Conservation (phyloP, 1,140 invertebrate genomes). For the Lasaia peninsularis region DNA sequence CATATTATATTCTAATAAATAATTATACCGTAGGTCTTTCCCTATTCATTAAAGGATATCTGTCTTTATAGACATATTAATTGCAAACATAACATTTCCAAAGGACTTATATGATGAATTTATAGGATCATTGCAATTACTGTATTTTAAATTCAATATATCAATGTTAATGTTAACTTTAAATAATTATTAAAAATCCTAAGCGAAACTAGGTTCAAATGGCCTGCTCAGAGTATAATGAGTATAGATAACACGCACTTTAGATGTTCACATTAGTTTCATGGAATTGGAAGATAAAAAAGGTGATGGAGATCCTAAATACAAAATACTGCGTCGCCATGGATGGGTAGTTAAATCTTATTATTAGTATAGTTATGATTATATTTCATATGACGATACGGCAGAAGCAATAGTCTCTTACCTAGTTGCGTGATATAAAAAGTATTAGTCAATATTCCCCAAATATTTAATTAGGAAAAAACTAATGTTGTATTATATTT, state of each 20-base stretch:
- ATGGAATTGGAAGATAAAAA: too few species aligned
- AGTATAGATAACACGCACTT: not conserved
- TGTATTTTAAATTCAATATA: not conserved
- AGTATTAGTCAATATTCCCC: too few species aligned
- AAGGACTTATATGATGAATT: conserved; percentile 2
- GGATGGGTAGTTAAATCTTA: too few species aligned
- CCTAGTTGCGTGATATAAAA: too few species aligned
- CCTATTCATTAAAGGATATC: conserved; percentile 2
- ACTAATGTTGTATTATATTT: too few species aligned
- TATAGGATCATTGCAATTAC: not conserved
- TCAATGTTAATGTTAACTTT: not conserved
- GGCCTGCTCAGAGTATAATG: not conserved
- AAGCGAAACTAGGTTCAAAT: not conserved
- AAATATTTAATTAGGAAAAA: too few species aligned
- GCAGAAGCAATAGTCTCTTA: too few species aligned
- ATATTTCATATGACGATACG: too few species aligned
- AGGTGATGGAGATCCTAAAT: too few species aligned
- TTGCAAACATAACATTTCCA: not conserved
- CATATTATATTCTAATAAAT: conserved; percentile 1
- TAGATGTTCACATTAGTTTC: not conserved
- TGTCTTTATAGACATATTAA: not conserved
- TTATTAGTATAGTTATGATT: too few species aligned
- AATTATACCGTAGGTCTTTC: not conserved
- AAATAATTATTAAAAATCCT: conserved; percentile 2
- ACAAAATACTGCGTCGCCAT: too few species aligned